Evolutionary conservation across 2,797 vertebrate species (phyloP).

Genomic region (Chromis chromis): DNA sequence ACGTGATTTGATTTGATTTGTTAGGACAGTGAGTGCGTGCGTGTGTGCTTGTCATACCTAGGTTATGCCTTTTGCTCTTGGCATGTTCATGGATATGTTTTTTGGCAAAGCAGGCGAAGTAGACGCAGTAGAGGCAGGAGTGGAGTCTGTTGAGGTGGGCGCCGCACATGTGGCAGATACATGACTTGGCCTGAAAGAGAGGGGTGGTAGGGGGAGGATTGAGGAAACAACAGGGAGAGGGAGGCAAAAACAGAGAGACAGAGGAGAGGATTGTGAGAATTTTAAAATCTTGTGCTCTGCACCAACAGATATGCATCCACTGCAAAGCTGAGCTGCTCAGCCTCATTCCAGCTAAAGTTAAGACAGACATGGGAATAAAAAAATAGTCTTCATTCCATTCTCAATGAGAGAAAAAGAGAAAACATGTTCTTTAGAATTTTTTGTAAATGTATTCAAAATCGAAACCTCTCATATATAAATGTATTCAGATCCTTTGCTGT

Average conservation of each 20-base stretch:
- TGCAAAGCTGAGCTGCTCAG: no score
- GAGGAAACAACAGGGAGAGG: neutral
- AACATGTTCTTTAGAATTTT: no score
- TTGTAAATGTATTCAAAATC: no score
- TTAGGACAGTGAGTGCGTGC: neutral
- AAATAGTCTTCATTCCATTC: no score
- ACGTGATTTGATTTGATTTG: no score
- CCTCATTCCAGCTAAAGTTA: no score
- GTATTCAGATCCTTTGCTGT: no score
- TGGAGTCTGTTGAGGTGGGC: conserved; percentile 97
- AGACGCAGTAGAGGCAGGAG: conserved; percentile 98
- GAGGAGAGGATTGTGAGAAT: neutral
- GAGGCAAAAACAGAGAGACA: neutral
- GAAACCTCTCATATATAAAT: no score
- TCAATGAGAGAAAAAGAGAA: no score
- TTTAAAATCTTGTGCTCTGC: neutral
- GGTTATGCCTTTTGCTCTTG: conserved; percentile 96
- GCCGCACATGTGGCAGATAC: conserved; percentile 97
- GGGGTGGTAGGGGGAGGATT: no score
- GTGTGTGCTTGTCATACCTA: conserved; percentile 91
- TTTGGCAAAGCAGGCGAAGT: conserved; percentile 98
- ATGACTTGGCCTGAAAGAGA: conserved; percentile 92
- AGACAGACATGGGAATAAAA: no score
- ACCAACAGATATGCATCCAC: no score
- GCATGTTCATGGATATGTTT: conserved; percentile 99